Percentiles rank a stretch among this genome's conserved stretches.
These are phyloP conservation scores for Hyles euphorbiae DNA, from an alignment of 1,140 invertebrate species.

Conservation along the genomic window DNA sequence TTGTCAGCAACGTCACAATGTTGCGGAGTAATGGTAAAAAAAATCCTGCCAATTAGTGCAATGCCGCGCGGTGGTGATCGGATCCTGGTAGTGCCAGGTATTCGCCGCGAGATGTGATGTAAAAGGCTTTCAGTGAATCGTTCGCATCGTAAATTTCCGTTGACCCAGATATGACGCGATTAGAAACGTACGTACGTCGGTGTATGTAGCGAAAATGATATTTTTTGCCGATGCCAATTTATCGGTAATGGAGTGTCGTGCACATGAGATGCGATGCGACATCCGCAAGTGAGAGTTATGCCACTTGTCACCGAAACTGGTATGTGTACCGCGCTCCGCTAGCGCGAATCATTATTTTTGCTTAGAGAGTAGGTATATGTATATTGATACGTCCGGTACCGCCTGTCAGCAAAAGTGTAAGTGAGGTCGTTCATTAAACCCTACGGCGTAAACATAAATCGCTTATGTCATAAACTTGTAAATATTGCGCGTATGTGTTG, in stretches of 20 bases:
- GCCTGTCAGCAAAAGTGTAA: conserved; percentile 51
- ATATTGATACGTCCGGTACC: conserved; percentile 55
- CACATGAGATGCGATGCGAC: conserved; percentile 59
- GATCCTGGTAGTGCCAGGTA: conserved; percentile 66
- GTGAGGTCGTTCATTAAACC: conserved; percentile 50
- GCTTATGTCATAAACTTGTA: conserved; percentile 13
- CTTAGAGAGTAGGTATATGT: conserved; percentile 34
- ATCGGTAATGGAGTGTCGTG: conserved; percentile 57
- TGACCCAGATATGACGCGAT: conserved; percentile 69
- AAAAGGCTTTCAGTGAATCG: conserved; percentile 67
- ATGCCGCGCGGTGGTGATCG: conserved; percentile 30
- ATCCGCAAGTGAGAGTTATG: conserved; percentile 71
- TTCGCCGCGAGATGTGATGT: conserved; percentile 50
- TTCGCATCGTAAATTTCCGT: conserved; percentile 61
- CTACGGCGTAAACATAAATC: conserved; percentile 29
- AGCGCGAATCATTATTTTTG: conserved; percentile 54
- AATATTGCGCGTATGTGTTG: conserved; percentile 1
- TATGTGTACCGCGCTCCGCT: conserved; percentile 48
- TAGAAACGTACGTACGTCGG: conserved; percentile 59
- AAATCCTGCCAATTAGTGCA: conserved; percentile 44
- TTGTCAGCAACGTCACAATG: conserved; percentile 28
- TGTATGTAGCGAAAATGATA: conserved; percentile 61
- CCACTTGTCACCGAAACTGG: conserved; percentile 66
- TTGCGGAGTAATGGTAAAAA: conserved; percentile 37
- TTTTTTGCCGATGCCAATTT: conserved; percentile 68